These are phyloP conservation scores for Sakesphorus luctuosus DNA, from an alignment of 2,113 vertebrate genomes.

Conservation along the genomic window DNA sequence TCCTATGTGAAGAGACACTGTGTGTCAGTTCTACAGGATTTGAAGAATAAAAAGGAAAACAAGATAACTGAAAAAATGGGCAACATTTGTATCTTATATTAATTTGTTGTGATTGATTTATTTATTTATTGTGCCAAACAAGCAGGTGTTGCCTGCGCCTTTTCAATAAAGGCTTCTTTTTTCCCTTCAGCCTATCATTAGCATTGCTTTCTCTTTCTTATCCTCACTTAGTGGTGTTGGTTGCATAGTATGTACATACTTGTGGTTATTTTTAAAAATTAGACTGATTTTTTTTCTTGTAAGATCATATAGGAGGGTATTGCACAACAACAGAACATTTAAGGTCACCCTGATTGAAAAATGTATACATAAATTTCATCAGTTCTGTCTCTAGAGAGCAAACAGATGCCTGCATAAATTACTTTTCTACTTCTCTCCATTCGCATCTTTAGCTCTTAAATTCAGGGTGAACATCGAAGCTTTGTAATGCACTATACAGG, in stretches of 20 bases:
- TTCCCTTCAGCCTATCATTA: background rate
- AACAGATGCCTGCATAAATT: background rate
- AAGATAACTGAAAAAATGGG: background rate
- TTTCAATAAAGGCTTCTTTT: background rate
- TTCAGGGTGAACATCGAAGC: background rate
- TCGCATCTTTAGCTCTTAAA: background rate
- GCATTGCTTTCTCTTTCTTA: background rate
- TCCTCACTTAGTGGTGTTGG: background rate
- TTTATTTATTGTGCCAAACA: background rate
- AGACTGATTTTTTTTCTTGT: background rate
- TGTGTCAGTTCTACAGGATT: background rate
- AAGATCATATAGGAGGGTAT: fast-evolving
- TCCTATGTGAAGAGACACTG: background rate
- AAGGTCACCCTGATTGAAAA: background rate
- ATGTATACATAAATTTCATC: background rate
- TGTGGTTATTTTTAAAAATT: background rate
- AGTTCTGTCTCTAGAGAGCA: background rate
- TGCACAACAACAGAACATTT: background rate
- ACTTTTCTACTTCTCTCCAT: background rate
- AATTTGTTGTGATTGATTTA: background rate
- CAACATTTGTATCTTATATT: background rate
- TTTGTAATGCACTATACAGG: background rate
- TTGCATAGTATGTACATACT: background rate
- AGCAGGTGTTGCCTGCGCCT: background rate
- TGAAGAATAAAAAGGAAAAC: background rate